Evolutionary conservation across 2,888 invertebrate genomes (phyloP).

Genomic region (Odiellus spinosus): DNA sequence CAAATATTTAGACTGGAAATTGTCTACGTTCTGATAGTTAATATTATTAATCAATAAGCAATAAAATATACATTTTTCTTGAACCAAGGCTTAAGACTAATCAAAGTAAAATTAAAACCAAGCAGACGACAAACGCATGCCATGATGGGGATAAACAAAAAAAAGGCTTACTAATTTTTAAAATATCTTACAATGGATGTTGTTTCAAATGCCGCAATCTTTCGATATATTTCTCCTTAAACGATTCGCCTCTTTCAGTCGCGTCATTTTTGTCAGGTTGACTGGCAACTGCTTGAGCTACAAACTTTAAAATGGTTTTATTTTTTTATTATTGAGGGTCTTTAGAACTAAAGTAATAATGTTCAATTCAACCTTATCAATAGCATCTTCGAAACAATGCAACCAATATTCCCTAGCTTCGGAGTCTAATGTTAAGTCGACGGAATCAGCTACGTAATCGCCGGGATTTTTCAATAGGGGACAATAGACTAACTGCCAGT

Average conservation of each 20-base stretch:
- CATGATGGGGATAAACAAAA: too few relatives aligned
- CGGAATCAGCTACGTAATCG: conserved; percentile 76
- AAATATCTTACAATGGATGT: conserved; percentile 72
- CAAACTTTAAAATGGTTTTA: conserved; percentile 44
- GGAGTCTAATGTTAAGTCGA: conserved; percentile 67
- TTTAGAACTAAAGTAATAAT: too few relatives aligned
- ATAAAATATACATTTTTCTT: too few relatives aligned
- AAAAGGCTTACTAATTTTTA: too few relatives aligned
- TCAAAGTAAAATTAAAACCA: too few relatives aligned
- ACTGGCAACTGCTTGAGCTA: conserved; percentile 60
- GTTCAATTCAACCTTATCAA: conserved; percentile 42
- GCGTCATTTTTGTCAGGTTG: conserved; percentile 59
- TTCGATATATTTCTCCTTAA: conserved; percentile 64
- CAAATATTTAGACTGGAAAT: too few relatives aligned
- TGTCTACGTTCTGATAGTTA: too few relatives aligned
- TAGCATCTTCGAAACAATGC: conserved; percentile 66
- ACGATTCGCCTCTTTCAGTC: conserved; percentile 57
- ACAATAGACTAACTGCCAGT: conserved; percentile 45
- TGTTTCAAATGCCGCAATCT: conserved; percentile 55
- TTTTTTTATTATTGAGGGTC: too few relatives aligned
- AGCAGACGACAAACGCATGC: too few relatives aligned
- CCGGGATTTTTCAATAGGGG: conserved; percentile 59
- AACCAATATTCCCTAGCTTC: conserved; percentile 83
- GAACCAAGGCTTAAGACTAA: too few relatives aligned
- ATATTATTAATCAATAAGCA: too few relatives aligned